phyloP scores from a whole-genome alignment of 2,888 invertebrate species.

The Prosopocoilus inquinatus region DNA sequence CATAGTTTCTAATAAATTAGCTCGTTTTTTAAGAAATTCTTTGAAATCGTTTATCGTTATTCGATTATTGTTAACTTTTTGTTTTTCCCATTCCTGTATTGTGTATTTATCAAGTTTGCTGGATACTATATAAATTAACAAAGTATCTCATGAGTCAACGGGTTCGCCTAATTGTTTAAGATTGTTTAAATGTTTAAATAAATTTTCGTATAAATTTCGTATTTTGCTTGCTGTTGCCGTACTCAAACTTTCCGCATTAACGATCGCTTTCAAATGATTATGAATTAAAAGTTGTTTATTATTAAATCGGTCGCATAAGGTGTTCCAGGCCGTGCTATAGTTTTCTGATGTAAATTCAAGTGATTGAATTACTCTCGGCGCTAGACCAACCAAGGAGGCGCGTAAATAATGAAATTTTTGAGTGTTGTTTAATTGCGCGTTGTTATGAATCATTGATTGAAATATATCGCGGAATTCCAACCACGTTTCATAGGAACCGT shows the following conservation, averaged over 20 bases:
- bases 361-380: conserved; percentile 11
- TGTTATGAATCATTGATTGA: too few relatives aligned
- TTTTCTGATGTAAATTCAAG: conserved; percentile 22
- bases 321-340: conserved; percentile 24
- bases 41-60: conserved; percentile 5
- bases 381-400: neutral
- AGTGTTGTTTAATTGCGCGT: too few relatives aligned
- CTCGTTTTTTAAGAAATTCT: conserved; percentile 8
- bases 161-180: conserved; percentile 6
- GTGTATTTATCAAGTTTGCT: conserved; percentile 9
- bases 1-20: conserved; percentile 14
- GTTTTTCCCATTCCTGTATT: conserved; percentile 9
- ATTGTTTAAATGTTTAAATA: conserved; percentile 11
- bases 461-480: too few relatives aligned
- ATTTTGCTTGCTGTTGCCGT: conserved; percentile 3
- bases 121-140: conserved; percentile 10
- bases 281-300: conserved; percentile 23
- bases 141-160: conserved; percentile 10
- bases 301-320: conserved; percentile 20
- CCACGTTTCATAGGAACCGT: too few relatives aligned
- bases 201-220: conserved; percentile 6
- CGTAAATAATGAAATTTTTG: too few relatives aligned
- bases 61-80: conserved; percentile 2
- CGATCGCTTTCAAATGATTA: conserved; percentile 21
- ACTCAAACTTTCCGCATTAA: conserved; percentile 10